These are phyloP conservation scores for Dinoponera quadriceps DNA, from an alignment of 1,140 invertebrate species.

Conservation along the genomic window DNA sequence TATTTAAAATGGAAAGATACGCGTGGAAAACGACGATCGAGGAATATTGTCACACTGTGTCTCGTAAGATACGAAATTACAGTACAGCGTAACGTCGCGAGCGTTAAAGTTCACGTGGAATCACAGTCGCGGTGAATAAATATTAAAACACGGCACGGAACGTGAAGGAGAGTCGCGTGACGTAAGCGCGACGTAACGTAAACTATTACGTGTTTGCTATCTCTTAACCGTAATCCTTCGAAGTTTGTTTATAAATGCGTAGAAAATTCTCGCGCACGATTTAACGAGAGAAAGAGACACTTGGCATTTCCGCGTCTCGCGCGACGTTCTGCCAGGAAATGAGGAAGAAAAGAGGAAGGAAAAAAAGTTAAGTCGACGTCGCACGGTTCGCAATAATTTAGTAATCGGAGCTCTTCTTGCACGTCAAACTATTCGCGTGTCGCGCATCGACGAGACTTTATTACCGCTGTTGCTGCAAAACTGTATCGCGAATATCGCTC, in stretches of 20 bases:
- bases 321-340: conserved; percentile 14
- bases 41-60: too few species aligned
- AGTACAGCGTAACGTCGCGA: too few species aligned
- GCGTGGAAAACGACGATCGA: too few species aligned
- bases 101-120: too few species aligned
- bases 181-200: not conserved
- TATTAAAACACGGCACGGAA: too few species aligned
- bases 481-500: not conserved
- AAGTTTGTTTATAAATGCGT: conserved; percentile 15
- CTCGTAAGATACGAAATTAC: too few species aligned
- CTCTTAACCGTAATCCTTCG: conserved; percentile 11
- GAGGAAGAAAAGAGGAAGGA: conserved; percentile 5
- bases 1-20: too few species aligned
- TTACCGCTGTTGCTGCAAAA: not conserved
- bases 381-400: conserved; percentile 44
- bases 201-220: conserved; percentile 19
- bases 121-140: too few species aligned
- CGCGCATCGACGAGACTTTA: conserved; percentile 26
- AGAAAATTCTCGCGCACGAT: conserved; percentile 16
- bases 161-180: too few species aligned
- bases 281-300: not conserved
- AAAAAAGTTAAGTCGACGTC: not conserved
- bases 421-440: conserved; percentile 21
- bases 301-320: conserved; percentile 4
- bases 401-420: conserved; percentile 23